Evolutionary conservation across 1,140 invertebrate genomes (phyloP).

Genomic region (Drosophila micromelanica): DNA sequence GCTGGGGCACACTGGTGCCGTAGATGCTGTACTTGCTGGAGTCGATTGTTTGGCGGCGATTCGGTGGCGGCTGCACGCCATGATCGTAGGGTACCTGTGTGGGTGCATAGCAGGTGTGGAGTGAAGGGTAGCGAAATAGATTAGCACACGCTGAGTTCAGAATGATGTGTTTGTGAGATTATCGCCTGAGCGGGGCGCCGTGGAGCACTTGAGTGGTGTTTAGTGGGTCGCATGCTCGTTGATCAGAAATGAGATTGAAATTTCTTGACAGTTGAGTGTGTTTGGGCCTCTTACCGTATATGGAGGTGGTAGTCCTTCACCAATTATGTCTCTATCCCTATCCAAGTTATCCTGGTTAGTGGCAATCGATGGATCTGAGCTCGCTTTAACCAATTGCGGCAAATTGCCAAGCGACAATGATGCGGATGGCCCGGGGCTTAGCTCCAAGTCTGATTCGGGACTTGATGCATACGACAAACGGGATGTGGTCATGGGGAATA

Average conservation of each 20-base stretch:
- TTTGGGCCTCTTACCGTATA: conserved; percentile 88
- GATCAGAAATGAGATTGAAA: background rate
- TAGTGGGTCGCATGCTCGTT: conserved; percentile 65
- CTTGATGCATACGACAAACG: conserved; percentile 97
- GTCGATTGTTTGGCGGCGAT: conserved; percentile 76
- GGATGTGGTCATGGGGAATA: conserved; percentile 97
- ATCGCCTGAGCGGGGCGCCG: conserved; percentile 22
- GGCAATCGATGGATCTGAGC: conserved; percentile 92
- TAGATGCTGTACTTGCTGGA: conserved; percentile 78
- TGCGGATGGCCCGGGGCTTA: conserved; percentile 90
- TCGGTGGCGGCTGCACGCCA: conserved; percentile 64
- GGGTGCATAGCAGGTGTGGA: conserved; percentile 50
- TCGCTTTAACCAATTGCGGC: conserved; percentile 91
- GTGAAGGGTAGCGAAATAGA: conserved; percentile 58
- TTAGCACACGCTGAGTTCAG: conserved; percentile 56
- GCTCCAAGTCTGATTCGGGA: conserved; percentile 96
- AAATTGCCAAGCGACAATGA: conserved; percentile 86
- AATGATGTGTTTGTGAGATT: conserved; percentile 15
- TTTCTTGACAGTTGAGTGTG: conserved; percentile 18
- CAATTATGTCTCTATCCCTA: conserved; percentile 86
- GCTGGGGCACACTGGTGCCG: conserved; percentile 56
- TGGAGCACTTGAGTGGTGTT: conserved; percentile 34
- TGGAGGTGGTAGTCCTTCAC: conserved; percentile 89
- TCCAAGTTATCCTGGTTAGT: conserved; percentile 88
- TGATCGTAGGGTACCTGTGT: conserved; percentile 79